Percentiles rank a stretch among this genome's conserved stretches.
These are phyloP conservation scores for Mus musculus DNA, from an alignment of 2,113 vertebrate species.

Conservation along the genomic window GRCm39 chr9:14260501-14261000, in stretches of 20 bases:
- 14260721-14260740: neutral
- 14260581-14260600: constrained; percentile 76
- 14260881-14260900: constrained; percentile 85
- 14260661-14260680: neutral
- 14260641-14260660: constrained; percentile 71
- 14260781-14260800: constrained; percentile 64
- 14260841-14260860: constrained; percentile 65
- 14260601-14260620: constrained; percentile 85
- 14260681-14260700: neutral
- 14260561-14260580: constrained; percentile 84
- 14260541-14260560: constrained; percentile 81
- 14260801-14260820: constrained; percentile 64
- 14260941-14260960: constrained; percentile 87
- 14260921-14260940: constrained; percentile 86
- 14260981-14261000: constrained; percentile 95
- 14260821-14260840: constrained; percentile 49
- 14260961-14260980: constrained; percentile 90
- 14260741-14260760: neutral
- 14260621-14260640: neutral
- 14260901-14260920: constrained; percentile 81
- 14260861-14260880: constrained; percentile 79
- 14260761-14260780: neutral
- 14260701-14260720: constrained; percentile 55
- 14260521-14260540: constrained; percentile 65
- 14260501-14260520: neutral